Evolutionary conservation across 2,888 invertebrate species (phyloP), one percentile per base, ranked within the genome.

Genomic region (Taphrorychus bicolor): DNA sequence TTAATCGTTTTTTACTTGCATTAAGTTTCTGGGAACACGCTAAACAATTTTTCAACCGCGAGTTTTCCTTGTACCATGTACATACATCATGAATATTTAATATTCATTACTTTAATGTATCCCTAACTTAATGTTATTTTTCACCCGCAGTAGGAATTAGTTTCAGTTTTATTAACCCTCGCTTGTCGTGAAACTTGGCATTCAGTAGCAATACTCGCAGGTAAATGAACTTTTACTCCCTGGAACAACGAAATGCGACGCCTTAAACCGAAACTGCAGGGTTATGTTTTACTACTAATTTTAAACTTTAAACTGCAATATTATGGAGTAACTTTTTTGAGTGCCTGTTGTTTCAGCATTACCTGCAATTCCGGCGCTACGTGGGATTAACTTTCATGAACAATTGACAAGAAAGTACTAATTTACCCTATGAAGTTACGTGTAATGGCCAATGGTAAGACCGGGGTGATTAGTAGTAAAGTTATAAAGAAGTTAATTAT

Each of bases 201-300:
- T n/a, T n/a, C n/a, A n/a, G n/a, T n/a, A n/a, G n/a, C n/a, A n/a
- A n/a, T n/a, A n/a, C n/a, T n/a, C n/a, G 9, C 32, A 32, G 32
- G 18, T 45, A 45, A 45, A 18, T 45, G 45, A 45, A 45, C 45
- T 45, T 45, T 45, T 45, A 45, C 45, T 45, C 45, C 45, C 45
- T 45, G 5, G 7, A 17, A 45, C 14, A 14, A 45, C 45, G 14
- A 45, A 45, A 45, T 17, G 45, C 18, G 45, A 45, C 45, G 45
- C 14, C 14, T 14, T 32, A 32, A 32, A 32, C 32, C 11, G 7
- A 32, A 32, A 32, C 32, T 32, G 32, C 32, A 32, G 32, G 2
- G 32, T 32, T 32, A 32, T 32, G 32, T 32, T 32, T 32, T 32
- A 32, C 32, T 32, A 32, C 32, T 32, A 32, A 32, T 32, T 32